Evolutionary conservation across 2,888 invertebrate genomes (phyloP).

Genomic region (Drosophila nigricruria): DNA sequence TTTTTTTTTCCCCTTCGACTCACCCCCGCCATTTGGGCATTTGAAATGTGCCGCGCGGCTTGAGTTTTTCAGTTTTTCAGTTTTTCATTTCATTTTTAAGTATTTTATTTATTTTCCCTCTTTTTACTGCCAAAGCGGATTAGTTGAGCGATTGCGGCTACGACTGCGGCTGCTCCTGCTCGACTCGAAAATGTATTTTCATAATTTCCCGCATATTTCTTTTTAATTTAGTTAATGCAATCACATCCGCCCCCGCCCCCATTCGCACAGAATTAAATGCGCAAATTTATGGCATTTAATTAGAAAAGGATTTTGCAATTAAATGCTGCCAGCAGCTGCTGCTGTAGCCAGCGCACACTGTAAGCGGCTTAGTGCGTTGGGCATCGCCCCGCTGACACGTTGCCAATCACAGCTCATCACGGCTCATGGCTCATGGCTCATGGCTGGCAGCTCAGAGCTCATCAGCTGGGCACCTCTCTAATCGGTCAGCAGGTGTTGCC

Average conservation of each 20-base stretch:
- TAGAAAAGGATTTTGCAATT: constrained; percentile 59
- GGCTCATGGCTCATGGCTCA: constrained; percentile 29
- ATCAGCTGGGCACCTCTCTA: constrained; percentile 8
- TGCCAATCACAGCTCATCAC: constrained; percentile 32
- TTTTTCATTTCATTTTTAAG: constrained; percentile 27
- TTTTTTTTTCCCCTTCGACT: constrained; percentile 14
- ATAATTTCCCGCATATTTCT: constrained; percentile 48
- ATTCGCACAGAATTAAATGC: constrained; percentile 30
- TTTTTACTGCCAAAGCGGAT: constrained; percentile 61
- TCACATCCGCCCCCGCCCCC: constrained; percentile 24
- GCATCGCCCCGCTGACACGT: background rate
- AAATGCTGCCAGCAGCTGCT: constrained; percentile 30
- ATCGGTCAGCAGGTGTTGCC: constrained; percentile 32
- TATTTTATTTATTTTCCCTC: constrained; percentile 16
- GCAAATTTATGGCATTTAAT: constrained; percentile 63
- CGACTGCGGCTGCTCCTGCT: constrained; percentile 22
- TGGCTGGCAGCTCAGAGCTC: constrained; percentile 20
- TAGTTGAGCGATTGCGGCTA: constrained; percentile 46
- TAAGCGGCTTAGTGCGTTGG: constrained; percentile 44
- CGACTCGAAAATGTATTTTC: constrained; percentile 29
- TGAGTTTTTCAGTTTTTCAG: constrained; percentile 26
- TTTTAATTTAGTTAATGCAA: constrained; percentile 72
- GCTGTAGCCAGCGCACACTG: constrained; percentile 39
- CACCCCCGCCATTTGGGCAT: constrained; percentile 30
- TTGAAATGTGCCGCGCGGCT: constrained; percentile 53